Conservation (phyloP, 2,797 vertebrate genomes). For the Geotrypetes seraphini region DNA sequence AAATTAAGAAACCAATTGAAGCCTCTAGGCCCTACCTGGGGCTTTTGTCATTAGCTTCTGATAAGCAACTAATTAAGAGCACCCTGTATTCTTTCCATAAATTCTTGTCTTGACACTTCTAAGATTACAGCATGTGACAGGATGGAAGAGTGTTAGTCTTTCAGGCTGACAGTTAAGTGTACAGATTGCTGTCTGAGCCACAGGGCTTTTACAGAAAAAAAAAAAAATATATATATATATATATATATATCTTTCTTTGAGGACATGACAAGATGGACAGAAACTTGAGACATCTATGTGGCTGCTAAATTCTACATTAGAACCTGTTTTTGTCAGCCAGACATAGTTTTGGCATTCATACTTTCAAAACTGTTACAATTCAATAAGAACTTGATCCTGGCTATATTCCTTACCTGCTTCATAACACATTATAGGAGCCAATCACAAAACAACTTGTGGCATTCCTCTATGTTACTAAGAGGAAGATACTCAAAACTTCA, state of each 20-base stretch:
- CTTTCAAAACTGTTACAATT: too few species aligned
- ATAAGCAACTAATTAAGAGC: slow-evolving; percentile 41
- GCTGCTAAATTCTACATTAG: slow-evolving; percentile 19
- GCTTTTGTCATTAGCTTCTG: slow-evolving; percentile 8
- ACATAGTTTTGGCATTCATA: too few species aligned
- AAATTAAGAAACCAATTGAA: slow-evolving; percentile 1
- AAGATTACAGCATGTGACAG: slow-evolving; percentile 37
- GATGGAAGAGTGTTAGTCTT: slow-evolving; percentile 35
- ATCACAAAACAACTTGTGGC: too few species aligned
- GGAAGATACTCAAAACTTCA: too few species aligned
- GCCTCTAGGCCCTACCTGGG: background rate
- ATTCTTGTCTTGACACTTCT: slow-evolving; percentile 22
- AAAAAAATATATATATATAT: too few species aligned
- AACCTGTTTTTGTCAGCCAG: too few species aligned
- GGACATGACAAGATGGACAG: slow-evolving; percentile 37
- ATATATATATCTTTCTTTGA: slow-evolving; percentile 28
- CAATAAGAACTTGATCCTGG: too few species aligned
- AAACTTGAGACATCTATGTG: slow-evolving; percentile 47
- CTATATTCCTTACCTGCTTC: too few species aligned
- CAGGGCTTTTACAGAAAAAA: slow-evolving; percentile 35
- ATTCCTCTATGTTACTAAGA: too few species aligned
- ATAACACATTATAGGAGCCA: too few species aligned
- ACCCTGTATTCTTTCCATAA: slow-evolving; percentile 18
- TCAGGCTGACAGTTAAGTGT: slow-evolving; percentile 47
- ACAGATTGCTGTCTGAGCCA: slow-evolving; percentile 48